Conservation (phyloP, 2,888 invertebrate species). For the Trichogramma dendrolimi region DNA sequence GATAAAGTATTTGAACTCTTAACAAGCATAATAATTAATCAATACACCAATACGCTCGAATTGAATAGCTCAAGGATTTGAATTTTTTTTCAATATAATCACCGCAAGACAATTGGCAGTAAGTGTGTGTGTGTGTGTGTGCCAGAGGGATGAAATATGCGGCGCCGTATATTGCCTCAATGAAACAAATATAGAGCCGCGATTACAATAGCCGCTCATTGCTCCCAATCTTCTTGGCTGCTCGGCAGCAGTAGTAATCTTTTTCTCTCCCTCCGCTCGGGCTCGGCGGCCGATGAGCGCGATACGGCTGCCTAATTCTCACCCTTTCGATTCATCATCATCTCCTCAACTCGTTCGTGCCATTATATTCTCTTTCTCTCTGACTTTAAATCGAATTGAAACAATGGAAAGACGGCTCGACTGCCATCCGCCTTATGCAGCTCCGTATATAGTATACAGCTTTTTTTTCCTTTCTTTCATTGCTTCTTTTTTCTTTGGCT, state of each 20-base stretch:
- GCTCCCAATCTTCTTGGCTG: constrained; percentile 12
- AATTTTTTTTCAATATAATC: no score
- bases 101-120: no score
- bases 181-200: not conserved
- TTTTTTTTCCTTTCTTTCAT: constrained; percentile 21
- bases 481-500: not conserved
- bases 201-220: constrained; percentile 7
- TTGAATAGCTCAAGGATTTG: no score
- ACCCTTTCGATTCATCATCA: constrained; percentile 30
- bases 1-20: no score
- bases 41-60: no score
- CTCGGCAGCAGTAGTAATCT: no score
- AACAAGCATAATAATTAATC: no score
- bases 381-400: constrained; percentile 21
- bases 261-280: not conserved
- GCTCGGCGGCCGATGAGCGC: not conserved
- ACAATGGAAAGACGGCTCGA: constrained; percentile 16
- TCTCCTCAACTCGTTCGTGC: constrained; percentile 13
- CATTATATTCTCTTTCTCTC: not conserved
- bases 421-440: constrained; percentile 22
- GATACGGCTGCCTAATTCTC: constrained; percentile 20
- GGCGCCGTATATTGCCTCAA: no score
- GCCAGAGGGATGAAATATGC: no score
- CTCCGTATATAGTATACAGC: no score
- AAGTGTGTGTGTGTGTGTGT: no score